Conservation (phyloP, 64 coral and sea anemone species). For the Astreopora myriophthalma region DNA sequence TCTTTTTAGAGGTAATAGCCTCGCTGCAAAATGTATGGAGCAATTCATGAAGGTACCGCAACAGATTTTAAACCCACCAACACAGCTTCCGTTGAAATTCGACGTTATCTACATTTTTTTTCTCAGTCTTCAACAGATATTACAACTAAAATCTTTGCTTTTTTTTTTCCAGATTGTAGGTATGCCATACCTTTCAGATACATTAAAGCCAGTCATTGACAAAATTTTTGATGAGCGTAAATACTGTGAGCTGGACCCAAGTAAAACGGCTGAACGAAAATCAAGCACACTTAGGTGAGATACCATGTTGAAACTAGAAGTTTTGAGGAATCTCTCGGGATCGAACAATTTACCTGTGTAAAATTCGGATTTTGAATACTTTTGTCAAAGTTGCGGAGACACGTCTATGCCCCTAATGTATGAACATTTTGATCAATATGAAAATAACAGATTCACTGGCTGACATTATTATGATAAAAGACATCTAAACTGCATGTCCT, state of each 20-base stretch:
- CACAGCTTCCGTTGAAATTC: no score
- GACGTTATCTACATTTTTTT: no score
- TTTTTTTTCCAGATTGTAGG: conserved; percentile 78
- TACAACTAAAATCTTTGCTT: neutral
- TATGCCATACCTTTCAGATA: conserved; percentile 87
- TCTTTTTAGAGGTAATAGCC: conserved; percentile 90
- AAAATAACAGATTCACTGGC: no score
- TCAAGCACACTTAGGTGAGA: conserved; percentile 60
- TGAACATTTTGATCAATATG: no score
- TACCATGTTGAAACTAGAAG: neutral
- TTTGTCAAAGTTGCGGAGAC: no score
- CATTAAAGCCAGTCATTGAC: conserved; percentile 87
- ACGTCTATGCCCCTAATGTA: no score
- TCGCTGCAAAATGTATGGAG: conserved; percentile 93
- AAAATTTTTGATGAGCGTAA: conserved; percentile 95
- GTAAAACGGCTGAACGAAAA: conserved; percentile 37
- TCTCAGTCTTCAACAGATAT: neutral
- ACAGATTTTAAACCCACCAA: no score
- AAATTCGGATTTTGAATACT: no score
- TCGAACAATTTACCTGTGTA: neutral
- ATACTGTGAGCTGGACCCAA: conserved; percentile 88
- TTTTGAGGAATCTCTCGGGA: neutral
- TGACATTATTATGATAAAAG: no score
- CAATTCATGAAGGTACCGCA: conserved; percentile 89
- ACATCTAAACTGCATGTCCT: no score